phyloP scores from a whole-genome alignment of 2,888 invertebrate genomes.

The Caradrina clavipalpis region DNA sequence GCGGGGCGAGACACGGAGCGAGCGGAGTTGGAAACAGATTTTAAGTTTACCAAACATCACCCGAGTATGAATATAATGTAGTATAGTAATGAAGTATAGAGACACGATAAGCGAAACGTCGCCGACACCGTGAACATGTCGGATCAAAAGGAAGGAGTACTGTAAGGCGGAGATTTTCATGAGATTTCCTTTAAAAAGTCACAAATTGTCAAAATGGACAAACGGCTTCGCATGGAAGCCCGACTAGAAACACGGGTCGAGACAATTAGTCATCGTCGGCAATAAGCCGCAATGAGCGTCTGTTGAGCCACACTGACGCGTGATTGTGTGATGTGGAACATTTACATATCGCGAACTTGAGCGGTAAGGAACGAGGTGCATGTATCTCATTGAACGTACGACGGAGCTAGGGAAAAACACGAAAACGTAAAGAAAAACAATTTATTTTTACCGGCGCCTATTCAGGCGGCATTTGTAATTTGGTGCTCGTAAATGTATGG shows the following conservation, averaged over 20 bases:
- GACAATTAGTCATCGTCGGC: background rate
- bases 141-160: no score
- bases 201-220: no score
- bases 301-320: background rate
- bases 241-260: background rate
- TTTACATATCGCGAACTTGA: background rate
- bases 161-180: no score
- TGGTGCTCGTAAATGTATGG: conserved; percentile 30
- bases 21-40: no score
- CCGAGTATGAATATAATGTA: no score
- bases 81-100: no score
- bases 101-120: no score
- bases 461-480: conserved; percentile 37
- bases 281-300: background rate
- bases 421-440: conserved; percentile 39
- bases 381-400: background rate
- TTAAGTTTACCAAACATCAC: no score
- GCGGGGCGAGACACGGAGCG: no score
- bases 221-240: background rate
- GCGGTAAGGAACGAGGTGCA: background rate
- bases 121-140: no score
- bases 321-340: background rate
- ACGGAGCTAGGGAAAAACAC: background rate
- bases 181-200: no score
- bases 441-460: conserved; percentile 23